Evolutionary conservation across 2,888 invertebrate species (phyloP).

Genomic region (Macrophya annulata): DNA sequence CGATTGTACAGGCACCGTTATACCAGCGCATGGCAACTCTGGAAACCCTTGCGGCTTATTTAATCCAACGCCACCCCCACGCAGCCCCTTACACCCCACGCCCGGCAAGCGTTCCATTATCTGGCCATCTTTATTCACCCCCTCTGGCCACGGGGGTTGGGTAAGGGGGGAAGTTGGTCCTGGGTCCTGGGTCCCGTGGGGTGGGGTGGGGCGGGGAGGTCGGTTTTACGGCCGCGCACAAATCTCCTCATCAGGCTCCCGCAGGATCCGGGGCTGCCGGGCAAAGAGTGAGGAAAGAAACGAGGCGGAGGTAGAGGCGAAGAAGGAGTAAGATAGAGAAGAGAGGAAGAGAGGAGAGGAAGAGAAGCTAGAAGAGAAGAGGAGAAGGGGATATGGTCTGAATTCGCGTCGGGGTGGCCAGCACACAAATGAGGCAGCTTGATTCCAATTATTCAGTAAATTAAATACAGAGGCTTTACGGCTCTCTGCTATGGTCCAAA

Average conservation of each 20-base stretch:
- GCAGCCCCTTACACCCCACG: slow-evolving; percentile 25
- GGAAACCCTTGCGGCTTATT: slow-evolving; percentile 64
- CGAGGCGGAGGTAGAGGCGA: slow-evolving; percentile 52
- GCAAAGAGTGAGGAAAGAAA: slow-evolving; percentile 50
- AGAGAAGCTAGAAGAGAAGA: too few species aligned
- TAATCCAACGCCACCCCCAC: slow-evolving; percentile 61
- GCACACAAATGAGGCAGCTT: slow-evolving; percentile 78
- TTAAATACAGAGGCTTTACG: slow-evolving; percentile 77
- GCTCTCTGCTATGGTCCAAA: slow-evolving; percentile 63
- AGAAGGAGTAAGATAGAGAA: slow-evolving; percentile 54
- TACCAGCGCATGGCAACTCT: slow-evolving; percentile 56
- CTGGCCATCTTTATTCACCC: slow-evolving; percentile 76
- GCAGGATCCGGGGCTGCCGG: slow-evolving; percentile 68
- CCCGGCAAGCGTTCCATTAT: slow-evolving; percentile 71
- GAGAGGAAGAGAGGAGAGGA: slow-evolving; percentile 57
- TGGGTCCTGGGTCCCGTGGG: too few species aligned
- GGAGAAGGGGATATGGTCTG: slow-evolving; percentile 55
- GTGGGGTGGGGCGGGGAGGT: slow-evolving; percentile 56
- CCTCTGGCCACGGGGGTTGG: slow-evolving; percentile 62
- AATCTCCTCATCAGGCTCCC: slow-evolving; percentile 78
- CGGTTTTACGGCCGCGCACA: slow-evolving; percentile 77
- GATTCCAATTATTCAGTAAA: slow-evolving; percentile 80
- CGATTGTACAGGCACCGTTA: slow-evolving; percentile 13
- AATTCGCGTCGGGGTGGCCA: slow-evolving; percentile 57
- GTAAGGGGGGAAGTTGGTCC: slow-evolving; percentile 55